Percentiles rank a stretch among this genome's conserved stretches.
These are phyloP conservation scores for Halcyon smyrnensis DNA, from an alignment of 2,797 vertebrate genomes.

Conservation along the genomic window DNA sequence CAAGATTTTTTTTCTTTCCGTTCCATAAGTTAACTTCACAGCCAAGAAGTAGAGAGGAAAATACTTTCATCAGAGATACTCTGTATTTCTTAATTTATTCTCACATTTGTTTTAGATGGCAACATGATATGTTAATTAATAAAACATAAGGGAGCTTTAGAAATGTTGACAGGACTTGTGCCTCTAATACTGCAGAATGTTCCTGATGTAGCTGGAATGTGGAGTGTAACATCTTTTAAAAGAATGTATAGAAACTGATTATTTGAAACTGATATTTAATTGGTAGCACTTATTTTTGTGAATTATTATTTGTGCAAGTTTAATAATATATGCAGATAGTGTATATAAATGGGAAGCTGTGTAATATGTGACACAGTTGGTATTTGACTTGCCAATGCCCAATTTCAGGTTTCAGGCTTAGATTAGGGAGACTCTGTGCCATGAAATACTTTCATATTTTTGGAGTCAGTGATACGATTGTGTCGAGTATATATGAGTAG, in stretches of 20 bases:
- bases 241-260: not conserved
- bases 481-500: not conserved
- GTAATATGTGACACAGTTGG: not conserved
- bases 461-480: accelerated
- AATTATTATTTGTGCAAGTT: not conserved
- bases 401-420: not conserved
- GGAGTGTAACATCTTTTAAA: not conserved
- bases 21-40: not conserved
- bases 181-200: not conserved
- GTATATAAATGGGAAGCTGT: not conserved
- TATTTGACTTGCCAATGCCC: not conserved
- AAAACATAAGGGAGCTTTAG: not conserved
- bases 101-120: not conserved
- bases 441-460: not conserved
- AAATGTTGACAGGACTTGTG: not conserved
- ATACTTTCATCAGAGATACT: not conserved
- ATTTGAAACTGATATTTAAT: not conserved
- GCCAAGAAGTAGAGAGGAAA: not conserved
- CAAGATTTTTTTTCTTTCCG: not conserved
- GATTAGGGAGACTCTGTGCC: not conserved
- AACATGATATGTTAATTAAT: not conserved
- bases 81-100: not conserved
- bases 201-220: not conserved
- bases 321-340: not conserved
- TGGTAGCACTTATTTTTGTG: not conserved